Evolutionary conservation across 2,797 vertebrate species (phyloP).

Genomic region (Oreonectes daqikongensis): DNA sequence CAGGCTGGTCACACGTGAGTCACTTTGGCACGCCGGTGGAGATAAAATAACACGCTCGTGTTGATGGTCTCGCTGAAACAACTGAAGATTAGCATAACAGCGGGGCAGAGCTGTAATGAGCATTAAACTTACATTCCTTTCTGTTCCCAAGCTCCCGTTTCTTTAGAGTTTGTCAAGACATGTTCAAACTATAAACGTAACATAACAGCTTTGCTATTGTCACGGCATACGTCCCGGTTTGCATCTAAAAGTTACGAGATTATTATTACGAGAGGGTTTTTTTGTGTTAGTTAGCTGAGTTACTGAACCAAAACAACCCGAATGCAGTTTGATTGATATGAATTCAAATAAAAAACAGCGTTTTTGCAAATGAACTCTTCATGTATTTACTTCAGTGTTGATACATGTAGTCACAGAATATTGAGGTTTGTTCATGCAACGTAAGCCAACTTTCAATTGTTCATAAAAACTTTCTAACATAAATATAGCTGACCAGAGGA

Average conservation of each 20-base stretch:
- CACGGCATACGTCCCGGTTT: not conserved
- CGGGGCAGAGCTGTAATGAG: constrained; percentile 56
- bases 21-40: constrained; percentile 49
- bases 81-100: constrained; percentile 65
- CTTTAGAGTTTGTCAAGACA: constrained; percentile 1
- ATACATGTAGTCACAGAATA: no score
- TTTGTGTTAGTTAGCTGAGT: no score
- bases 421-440: no score
- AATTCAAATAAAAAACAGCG: no score
- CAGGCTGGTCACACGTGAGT: constrained; percentile 50
- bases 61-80: constrained; percentile 62
- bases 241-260: not conserved
- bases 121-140: not conserved
- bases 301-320: no score
- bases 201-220: not conserved
- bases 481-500: no score
- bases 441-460: no score
- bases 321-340: no score
- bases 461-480: no score
- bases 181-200: constrained; percentile 29
- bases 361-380: no score
- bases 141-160: constrained; percentile 21
- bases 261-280: no score
- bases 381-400: no score
- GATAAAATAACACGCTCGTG: constrained; percentile 54